Evolutionary conservation across 2,888 invertebrate genomes (phyloP).

Genomic region (Drosophila robusta): DNA sequence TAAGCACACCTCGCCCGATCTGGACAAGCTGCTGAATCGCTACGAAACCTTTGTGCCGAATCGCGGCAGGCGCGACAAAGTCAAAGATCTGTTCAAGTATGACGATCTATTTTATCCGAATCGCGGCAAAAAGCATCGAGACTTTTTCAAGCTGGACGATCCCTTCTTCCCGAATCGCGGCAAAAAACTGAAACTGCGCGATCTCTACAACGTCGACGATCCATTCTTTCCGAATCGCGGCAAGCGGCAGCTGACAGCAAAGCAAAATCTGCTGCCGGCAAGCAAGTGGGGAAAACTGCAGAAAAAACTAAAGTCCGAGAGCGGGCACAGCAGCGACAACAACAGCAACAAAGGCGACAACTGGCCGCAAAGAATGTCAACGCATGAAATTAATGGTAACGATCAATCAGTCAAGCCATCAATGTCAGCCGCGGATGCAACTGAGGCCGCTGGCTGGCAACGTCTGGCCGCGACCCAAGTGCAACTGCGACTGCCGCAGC

Average conservation of each 20-base stretch:
- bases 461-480: constrained; percentile 27
- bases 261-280: constrained; percentile 2
- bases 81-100: constrained; percentile 84
- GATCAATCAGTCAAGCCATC: constrained; percentile 84
- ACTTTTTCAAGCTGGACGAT: constrained; percentile 69
- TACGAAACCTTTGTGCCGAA: constrained; percentile 84
- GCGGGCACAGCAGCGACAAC: constrained; percentile 4
- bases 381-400: constrained; percentile 83
- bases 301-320: constrained; percentile 43
- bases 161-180: constrained; percentile 84
- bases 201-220: constrained; percentile 84
- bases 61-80: constrained; percentile 84
- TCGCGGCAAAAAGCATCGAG: constrained; percentile 82
- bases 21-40: constrained; percentile 75
- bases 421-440: constrained; percentile 65
- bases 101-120: constrained; percentile 84
- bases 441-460: constrained; percentile 26
- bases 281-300: constrained; percentile 45
- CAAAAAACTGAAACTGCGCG: constrained; percentile 82
- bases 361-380: constrained; percentile 77
- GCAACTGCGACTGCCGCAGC: constrained; percentile 38
- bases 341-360: constrained; percentile 54
- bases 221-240: constrained; percentile 83
- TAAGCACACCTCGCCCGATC: constrained; percentile 77
- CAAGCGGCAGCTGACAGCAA: constrained; percentile 54